These are phyloP conservation scores for Crambe crambe DNA, from an alignment of 37 sponge, comb jelly and placozoan genomes.

Conservation along the genomic window DNA sequence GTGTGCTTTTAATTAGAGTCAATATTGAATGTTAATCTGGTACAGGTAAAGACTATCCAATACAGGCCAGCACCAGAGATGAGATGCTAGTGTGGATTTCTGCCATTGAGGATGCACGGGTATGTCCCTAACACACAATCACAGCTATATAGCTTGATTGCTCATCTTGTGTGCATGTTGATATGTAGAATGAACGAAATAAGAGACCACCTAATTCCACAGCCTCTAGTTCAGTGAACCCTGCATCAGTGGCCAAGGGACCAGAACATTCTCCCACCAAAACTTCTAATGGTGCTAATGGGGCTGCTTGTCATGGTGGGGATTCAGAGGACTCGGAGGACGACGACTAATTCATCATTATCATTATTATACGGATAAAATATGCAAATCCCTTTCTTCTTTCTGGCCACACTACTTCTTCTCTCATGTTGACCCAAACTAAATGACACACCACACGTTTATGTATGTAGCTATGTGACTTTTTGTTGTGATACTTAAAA, in stretches of 20 bases:
- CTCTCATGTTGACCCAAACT: not conserved
- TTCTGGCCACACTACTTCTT: not conserved
- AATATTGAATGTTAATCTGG: not conserved
- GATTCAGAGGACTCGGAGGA: constrained; percentile 36
- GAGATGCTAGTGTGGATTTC: constrained; percentile 77
- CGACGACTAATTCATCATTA: constrained; percentile 23
- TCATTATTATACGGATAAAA: too few species aligned
- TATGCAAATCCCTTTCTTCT: not conserved
- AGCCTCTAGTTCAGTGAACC: constrained; percentile 10
- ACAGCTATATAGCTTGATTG: not conserved
- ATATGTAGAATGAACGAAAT: constrained; percentile 14
- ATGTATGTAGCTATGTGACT: not conserved
- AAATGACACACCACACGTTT: not conserved
- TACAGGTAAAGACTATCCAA: constrained; percentile 72
- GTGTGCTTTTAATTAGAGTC: not conserved
- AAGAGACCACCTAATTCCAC: constrained; percentile 21
- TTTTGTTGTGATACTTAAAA: not conserved
- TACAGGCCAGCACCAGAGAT: constrained; percentile 71
- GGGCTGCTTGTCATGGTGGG: not conserved
- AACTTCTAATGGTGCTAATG: not conserved
- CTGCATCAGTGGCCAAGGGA: constrained; percentile 18
- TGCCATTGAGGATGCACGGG: constrained; percentile 46
- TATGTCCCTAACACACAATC: not conserved
- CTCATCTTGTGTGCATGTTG: not conserved
- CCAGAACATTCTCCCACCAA: not conserved